Evolutionary conservation across 1,140 invertebrate species (phyloP), one percentile per base, ranked within the genome.

Genomic region (Chironomus striatipennis): DNA sequence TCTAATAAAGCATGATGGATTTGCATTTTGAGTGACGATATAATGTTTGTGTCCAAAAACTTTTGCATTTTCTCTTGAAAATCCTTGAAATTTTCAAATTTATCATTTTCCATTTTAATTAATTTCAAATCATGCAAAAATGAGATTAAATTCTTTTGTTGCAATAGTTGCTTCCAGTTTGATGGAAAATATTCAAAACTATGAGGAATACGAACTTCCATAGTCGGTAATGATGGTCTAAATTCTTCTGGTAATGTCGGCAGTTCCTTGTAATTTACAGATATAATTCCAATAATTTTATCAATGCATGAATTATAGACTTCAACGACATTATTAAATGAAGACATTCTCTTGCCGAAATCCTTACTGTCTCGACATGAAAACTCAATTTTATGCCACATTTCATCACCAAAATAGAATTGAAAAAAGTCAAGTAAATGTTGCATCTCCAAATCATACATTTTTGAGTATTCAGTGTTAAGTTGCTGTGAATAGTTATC

Each of bases 271-370:
- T 85, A 78, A 12, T 86, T 83, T 81, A 90, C 84, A 20, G 86
- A 83, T n/a, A 87, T 80, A 64, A 91, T 85, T 34, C 85, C 78
- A n/a, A 83, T 86, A 18, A 91, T 78, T 76, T 86, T 86, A 73
- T 83, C 81, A 4, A 91, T 84, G 43, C 87, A 87, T 77, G 87
- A 84, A 78, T 91, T 91, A 76, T 90, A 90, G 43, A 90, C 80
- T 42, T 84, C 79, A 18, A 88, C 85, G 4, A 90, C 83, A 76
- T 86, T 86, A 75, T 86, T 83, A 0, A 89, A 85, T 76, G 87
- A 83, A 24, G 83, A 82, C 24, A 88, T 80, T 43, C 87, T 81
- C 43, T 77, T 76, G 21, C 79, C 77, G 18, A 89, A 82, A 73
- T 79, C 80, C 10, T 75, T 78, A 80, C 85, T 89, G 78, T 77